Conservation (phyloP, 2,797 vertebrate genomes). For the Acropternis orthonyx region DNA sequence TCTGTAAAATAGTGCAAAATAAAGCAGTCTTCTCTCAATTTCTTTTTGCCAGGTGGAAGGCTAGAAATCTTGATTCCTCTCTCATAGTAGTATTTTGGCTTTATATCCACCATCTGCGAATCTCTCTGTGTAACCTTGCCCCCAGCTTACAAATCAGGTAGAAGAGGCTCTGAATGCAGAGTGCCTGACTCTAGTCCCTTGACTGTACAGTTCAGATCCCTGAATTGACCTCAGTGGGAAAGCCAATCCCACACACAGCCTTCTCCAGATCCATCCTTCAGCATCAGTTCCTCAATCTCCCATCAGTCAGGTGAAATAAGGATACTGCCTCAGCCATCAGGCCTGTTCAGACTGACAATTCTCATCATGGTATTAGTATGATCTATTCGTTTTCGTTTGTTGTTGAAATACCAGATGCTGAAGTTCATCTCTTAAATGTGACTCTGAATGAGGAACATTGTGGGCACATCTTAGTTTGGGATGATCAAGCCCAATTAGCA, state of each 20-base stretch:
- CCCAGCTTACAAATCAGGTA: neutral
- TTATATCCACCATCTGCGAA: neutral
- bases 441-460: neutral
- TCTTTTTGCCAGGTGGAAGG: neutral
- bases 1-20: neutral
- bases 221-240: neutral
- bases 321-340: neutral
- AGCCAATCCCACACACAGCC: neutral
- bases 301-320: neutral
- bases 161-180: neutral
- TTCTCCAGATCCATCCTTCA: neutral
- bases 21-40: neutral
- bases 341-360: neutral
- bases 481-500: neutral
- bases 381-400: neutral
- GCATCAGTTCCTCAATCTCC: neutral
- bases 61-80: neutral
- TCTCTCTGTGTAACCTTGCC: neutral
- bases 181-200: too few species aligned
- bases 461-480: neutral
- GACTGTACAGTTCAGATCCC: rapidly evolving
- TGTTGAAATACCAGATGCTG: neutral
- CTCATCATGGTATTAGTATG: neutral
- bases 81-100: neutral
- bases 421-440: neutral